Evolutionary conservation across 2,888 invertebrate species (phyloP).

Genomic region (Cerastoderma edule): DNA sequence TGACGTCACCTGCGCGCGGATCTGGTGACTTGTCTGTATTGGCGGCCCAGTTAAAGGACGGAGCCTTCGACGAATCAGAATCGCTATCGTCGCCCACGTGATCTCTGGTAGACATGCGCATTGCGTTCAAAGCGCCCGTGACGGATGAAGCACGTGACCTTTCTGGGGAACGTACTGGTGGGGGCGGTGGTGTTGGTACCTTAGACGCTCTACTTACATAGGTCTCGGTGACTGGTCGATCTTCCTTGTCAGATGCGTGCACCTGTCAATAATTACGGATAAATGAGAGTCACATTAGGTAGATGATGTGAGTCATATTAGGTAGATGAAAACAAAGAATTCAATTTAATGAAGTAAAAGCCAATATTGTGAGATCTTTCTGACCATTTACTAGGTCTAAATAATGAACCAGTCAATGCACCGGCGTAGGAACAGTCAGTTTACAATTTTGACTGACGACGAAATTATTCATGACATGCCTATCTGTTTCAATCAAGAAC

Average conservation of each 20-base stretch:
- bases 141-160: constrained; percentile 53
- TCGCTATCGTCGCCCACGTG: constrained; percentile 41
- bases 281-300: background rate
- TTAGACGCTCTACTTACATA: constrained; percentile 9
- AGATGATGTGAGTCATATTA: too few species aligned
- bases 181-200: constrained; percentile 2
- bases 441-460: too few species aligned
- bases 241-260: constrained; percentile 20
- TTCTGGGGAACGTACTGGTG: constrained; percentile 19
- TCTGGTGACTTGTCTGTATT: constrained; percentile 41
- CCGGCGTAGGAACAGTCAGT: too few species aligned
- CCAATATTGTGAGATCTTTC: too few species aligned
- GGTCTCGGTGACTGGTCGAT: background rate
- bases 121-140: constrained; percentile 45
- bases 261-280: background rate
- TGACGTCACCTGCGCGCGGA: constrained; percentile 54
- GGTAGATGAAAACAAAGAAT: too few species aligned
- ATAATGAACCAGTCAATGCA: too few species aligned
- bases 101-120: constrained; percentile 46
- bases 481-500: background rate
- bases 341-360: too few species aligned
- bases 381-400: too few species aligned
- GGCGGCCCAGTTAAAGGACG: constrained; percentile 41
- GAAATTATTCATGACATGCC: background rate
- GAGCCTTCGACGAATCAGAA: constrained; percentile 38